Conservation (phyloP, 2,113 vertebrate genomes). For the Ranitomeya imitator region DNA sequence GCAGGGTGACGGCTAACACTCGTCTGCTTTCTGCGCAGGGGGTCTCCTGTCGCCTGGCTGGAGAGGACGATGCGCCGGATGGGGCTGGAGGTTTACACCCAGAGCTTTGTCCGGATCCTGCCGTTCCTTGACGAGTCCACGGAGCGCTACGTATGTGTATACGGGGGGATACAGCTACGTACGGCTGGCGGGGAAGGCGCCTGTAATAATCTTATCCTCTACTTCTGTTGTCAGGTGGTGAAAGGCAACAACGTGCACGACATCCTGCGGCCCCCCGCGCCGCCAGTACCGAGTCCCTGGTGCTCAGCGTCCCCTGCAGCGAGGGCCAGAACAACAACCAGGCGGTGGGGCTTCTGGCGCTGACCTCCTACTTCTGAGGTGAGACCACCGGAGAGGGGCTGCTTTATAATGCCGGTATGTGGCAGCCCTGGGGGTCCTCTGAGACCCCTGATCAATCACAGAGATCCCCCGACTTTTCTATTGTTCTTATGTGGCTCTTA, state of each 20-base stretch:
- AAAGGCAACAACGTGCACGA: slow-evolving; percentile 90
- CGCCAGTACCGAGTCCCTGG: slow-evolving; percentile 85
- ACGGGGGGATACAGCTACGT: not conserved
- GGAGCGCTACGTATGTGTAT: slow-evolving; percentile 84
- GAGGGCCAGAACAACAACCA: slow-evolving; percentile 80
- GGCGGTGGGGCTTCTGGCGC: slow-evolving; percentile 84
- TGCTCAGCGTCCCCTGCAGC: slow-evolving; percentile 83
- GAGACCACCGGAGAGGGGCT: slow-evolving; percentile 58
- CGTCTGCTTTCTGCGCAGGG: slow-evolving; percentile 67
- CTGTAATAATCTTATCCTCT: not conserved
- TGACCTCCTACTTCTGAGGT: slow-evolving; percentile 91
- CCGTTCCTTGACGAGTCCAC: slow-evolving; percentile 90
- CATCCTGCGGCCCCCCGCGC: slow-evolving; percentile 86
- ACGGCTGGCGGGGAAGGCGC: too few species aligned
- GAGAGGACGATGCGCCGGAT: slow-evolving; percentile 81
- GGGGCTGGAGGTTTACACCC: slow-evolving; percentile 86
- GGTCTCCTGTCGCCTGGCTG: slow-evolving; percentile 87
- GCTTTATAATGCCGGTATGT: too few species aligned
- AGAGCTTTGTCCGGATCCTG: slow-evolving; percentile 83
- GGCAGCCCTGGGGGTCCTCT: too few species aligned
- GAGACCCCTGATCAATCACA: too few species aligned
- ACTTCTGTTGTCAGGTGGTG: slow-evolving; percentile 75
- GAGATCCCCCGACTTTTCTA: too few species aligned
- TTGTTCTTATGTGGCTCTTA: too few species aligned
- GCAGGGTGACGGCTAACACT: too few species aligned